A percentile compares a stretch with the other conserved stretches of the same genome.
Conservation (phyloP, 1,140 invertebrate genomes). For the Xylocopa sonorina region DNA sequence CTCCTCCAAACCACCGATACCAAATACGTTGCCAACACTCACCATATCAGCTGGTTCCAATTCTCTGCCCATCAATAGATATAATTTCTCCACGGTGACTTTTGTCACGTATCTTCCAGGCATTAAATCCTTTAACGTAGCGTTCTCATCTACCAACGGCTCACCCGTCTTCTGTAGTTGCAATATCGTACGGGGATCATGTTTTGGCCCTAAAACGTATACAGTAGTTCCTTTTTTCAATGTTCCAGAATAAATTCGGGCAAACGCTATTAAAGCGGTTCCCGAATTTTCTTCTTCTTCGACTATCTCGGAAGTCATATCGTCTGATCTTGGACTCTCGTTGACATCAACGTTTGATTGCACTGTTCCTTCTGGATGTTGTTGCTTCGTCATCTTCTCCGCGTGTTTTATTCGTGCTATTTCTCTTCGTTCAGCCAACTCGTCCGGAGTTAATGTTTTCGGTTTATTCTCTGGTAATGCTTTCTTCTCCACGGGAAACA, state of each 20-base stretch:
- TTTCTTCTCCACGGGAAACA: constrained; percentile 91
- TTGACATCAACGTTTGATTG: background rate
- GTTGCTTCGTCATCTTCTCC: constrained; percentile 75
- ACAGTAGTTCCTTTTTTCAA: constrained; percentile 89
- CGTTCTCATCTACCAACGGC: constrained; percentile 81
- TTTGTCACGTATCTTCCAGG: constrained; percentile 85
- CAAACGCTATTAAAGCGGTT: constrained; percentile 93
- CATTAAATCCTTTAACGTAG: constrained; percentile 86
- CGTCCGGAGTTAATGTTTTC: constrained; percentile 88
- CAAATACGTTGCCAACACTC: constrained; percentile 94
- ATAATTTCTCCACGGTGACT: constrained; percentile 88
- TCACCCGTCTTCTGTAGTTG: constrained; percentile 74
- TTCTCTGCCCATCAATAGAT: constrained; percentile 97
- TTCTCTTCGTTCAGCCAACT: constrained; percentile 88
- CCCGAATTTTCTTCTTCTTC: constrained; percentile 65
- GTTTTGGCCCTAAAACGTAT: constrained; percentile 95
- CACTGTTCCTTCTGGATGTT: constrained; percentile 53
- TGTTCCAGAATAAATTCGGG: constrained; percentile 95
- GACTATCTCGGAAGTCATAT: constrained; percentile 67
- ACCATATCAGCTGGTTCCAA: constrained; percentile 90
- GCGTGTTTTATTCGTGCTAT: constrained; percentile 85
- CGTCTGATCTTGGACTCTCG: constrained; percentile 82
- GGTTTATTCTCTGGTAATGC: constrained; percentile 88
- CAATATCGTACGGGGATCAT: constrained; percentile 87
- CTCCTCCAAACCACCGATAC: constrained; percentile 93